Base-by-base conservation (phyloP, 2,113 vertebrate genomes). In the Pan paniscus region DNA sequence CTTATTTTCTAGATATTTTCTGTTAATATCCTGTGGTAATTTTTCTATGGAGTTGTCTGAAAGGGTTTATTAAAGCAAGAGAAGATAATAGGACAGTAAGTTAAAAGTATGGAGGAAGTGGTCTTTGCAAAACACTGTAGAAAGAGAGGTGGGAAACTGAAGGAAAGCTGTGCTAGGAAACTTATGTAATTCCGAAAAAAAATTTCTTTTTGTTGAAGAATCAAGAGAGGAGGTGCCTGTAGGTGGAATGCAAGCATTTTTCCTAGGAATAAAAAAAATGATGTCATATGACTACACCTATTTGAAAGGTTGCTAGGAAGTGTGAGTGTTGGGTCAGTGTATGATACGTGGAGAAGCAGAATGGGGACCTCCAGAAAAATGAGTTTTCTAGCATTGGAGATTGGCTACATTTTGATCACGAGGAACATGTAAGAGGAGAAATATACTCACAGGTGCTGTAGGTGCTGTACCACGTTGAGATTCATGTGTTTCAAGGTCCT, bases 391-490 rank as follows among this genome's bases (percentile, higher is more conserved):
- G 18, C n/a, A 18, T 17, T 40, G 18, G 25, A n/a, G 2, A 40
- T 16, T 0, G 1, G 3, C 9, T 23, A 0, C 1, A 1, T 79
- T 84, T 73, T 30, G 20, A 40, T 23, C 17, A 52, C 30, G 30
- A 57, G 68, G 23, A 9, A 35, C 68, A 46, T 3, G 9, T 25
- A 8, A 81, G 20, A 6, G 18, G 8, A 88, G 17, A 89, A 70
- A 35, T 3, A 25, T 16, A 1, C 6, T 52, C 16, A 27, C 40
- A 70, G 16, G 8, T 50, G 2, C 27, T 20, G 32, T 46, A 70
- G 16, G 11, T 50, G 3, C 27, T 11, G 16, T 46, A 35, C 22
- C 22, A n/a, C 55, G 57, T 55, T 82, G 32, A 83, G 30, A 23
- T 7, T 18, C 78, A 14, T 61, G 61, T 30, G 32, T 68, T 68